phyloP scores from a whole-genome alignment of 2,113 vertebrate genomes.

The Nymphicus hollandicus region DNA sequence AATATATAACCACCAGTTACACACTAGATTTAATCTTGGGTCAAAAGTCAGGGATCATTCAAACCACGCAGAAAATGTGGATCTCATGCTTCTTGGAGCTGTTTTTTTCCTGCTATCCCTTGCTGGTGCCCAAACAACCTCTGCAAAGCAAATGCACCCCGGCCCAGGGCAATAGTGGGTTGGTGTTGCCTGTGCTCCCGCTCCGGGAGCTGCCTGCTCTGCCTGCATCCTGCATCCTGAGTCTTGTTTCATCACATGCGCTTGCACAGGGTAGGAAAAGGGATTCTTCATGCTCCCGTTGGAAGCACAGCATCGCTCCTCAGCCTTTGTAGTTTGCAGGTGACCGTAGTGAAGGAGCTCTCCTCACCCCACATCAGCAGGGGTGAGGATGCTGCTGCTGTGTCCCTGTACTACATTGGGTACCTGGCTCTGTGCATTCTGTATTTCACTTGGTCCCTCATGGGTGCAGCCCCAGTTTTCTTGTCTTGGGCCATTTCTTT shows the following conservation, averaged over 20 bases:
- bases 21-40: constrained; percentile 61
- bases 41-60: constrained; percentile 57
- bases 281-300: background rate
- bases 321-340: background rate
- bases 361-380: background rate
- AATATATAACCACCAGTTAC: constrained; percentile 53
- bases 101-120: background rate
- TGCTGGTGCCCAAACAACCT: background rate
- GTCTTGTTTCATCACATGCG: background rate
- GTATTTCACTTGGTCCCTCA: background rate
- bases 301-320: background rate
- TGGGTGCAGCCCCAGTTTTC: background rate
- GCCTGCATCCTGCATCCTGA: background rate
- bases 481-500: background rate
- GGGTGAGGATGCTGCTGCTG: background rate
- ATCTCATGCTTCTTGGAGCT: background rate
- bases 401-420: background rate
- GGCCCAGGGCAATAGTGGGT: background rate
- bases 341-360: background rate
- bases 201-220: background rate
- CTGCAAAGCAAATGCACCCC: background rate
- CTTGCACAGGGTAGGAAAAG: background rate
- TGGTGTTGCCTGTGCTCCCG: background rate
- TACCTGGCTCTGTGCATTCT: background rate
- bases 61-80: constrained; percentile 10